Percentiles rank a stretch among this genome's conserved stretches.
Evolutionary conservation across 2,888 invertebrate genomes (phyloP).

Genomic region (Capitulum mitella): DNA sequence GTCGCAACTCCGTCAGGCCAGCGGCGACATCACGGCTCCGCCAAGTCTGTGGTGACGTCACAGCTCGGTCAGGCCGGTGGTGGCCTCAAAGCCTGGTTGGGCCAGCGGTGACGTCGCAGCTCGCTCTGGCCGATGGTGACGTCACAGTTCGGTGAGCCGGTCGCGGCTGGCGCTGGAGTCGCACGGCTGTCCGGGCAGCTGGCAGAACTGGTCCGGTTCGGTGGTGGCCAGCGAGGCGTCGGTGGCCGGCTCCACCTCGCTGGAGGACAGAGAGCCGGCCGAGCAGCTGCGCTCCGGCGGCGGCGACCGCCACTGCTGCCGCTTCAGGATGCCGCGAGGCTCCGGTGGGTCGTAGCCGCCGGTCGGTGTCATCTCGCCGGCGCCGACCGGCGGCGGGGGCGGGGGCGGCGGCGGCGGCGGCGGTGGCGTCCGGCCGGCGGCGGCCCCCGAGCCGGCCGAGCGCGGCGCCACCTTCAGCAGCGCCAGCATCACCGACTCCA

Average conservation of each 20-base stretch:
- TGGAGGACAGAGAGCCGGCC: neutral
- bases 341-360: neutral
- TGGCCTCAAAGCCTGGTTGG: no score
- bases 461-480: neutral
- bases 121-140: no score
- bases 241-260: neutral
- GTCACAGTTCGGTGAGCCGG: neutral
- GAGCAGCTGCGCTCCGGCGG: neutral
- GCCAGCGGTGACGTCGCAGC: no score
- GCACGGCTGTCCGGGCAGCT: neutral
- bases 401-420: no score
- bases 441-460: neutral
- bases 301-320: neutral
- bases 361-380: neutral
- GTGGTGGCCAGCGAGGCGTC: neutral
- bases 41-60: no score
- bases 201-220: neutral
- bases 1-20: no score
- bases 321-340: neutral
- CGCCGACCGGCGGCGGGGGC: neutral
- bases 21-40: no score
- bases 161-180: neutral
- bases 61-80: no score
- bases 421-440: no score
- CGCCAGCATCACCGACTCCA: neutral